Evolutionary conservation across 30 jellyfish, hydroid and myxozoan genomes (phyloP), one percentile per base, ranked within the genome.

Genomic region (Turritopsis rubra): DNA sequence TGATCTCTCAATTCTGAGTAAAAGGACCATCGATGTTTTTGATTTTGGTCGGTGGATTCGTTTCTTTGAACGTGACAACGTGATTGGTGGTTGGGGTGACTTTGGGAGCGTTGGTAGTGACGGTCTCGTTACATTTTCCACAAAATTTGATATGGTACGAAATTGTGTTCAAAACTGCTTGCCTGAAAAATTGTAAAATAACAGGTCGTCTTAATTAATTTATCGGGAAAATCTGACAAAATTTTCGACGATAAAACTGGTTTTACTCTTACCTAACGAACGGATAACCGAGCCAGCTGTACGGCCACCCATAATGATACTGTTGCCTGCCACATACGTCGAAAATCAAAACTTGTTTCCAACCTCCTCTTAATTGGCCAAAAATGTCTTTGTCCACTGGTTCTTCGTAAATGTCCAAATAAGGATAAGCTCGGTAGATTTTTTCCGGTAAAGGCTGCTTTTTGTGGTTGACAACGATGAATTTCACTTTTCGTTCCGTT

Each of bases 301-400:
- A 77, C 71, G 85, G 85, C 30, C 71, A 77, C 1, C 72, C 72
- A 29, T 26, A 29, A 30, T 77, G 85, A 30, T 77, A 77, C 26
- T 77, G 85, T 29, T 77, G 70, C n/a, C 85, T 53, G 52, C 85
- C 85, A 52, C 85, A 77, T 77, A 25, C 71, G 72, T 77, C 85
- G 26, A 1, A 77, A 24, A 77, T 60, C 73, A 77, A 52, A 18
- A 23, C 18, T 13, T 77, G 85, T 29, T 60, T 60, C 66, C 73
- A n/a, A 24, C 75, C 28, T 77, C 71, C 85, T 30, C 71, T 30
- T 17, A 77, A 66, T 29, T 77, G 85, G 1, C 52, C 28, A 29
- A 77, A 77, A 13, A 77, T 29, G 19, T 60, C 71, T 52, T 53
- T 25, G 28, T 77, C 73, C 30, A 29, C 85, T 24, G 85, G 85